Evolutionary conservation across 2,797 vertebrate genomes (phyloP).

Genomic region (Gila robusta): DNA sequence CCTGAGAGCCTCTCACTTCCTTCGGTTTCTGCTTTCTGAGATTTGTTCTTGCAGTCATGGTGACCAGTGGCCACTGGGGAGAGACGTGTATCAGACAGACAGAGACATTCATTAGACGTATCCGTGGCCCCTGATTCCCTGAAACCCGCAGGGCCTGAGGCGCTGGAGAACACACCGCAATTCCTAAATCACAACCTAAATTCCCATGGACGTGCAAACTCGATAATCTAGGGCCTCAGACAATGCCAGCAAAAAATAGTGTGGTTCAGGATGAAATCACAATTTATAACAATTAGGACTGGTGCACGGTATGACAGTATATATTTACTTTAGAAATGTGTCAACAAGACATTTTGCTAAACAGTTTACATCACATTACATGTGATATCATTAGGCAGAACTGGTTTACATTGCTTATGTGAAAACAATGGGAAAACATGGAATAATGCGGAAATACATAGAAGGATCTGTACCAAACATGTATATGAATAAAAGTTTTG

Average conservation of each 20-base stretch:
- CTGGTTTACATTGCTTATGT: background rate
- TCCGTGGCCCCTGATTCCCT: background rate
- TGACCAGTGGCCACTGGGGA: background rate
- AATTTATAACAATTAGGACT: background rate
- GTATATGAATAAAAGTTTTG: too few relatives aligned
- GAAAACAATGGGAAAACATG: background rate
- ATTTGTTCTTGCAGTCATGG: constrained; percentile 6
- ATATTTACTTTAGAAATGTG: background rate
- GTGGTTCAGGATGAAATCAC: background rate
- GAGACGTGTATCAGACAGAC: background rate
- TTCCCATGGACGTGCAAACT: background rate
- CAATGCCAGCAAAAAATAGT: constrained; percentile 1
- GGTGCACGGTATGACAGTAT: background rate
- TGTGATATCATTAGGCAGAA: background rate
- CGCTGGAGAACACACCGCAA: background rate
- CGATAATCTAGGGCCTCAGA: background rate
- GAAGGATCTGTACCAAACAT: background rate
- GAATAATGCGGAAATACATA: background rate
- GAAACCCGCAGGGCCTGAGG: background rate
- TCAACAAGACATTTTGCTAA: background rate
- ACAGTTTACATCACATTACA: background rate
- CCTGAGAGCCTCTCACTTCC: background rate
- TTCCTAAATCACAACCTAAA: constrained; percentile 2
- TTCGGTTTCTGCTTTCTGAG: constrained; percentile 6
- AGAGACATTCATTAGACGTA: constrained; percentile 10